phyloP scores from a whole-genome alignment of 2,797 vertebrate genomes.

The Mus spretus region DNA sequence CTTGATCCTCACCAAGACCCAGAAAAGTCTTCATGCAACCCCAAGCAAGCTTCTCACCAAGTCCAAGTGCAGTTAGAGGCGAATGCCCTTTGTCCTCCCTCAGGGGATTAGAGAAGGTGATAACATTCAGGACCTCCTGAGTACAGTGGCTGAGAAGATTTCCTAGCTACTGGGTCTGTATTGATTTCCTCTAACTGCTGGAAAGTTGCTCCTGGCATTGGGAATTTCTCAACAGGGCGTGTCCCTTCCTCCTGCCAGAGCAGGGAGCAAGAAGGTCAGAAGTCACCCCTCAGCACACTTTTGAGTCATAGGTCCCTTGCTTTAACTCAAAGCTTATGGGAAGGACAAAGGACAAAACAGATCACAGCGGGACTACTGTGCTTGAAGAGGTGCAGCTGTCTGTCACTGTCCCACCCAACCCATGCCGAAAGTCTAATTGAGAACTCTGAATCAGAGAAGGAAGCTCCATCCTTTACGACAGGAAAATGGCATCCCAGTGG shows the following conservation, averaged over 20 bases:
- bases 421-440: neutral
- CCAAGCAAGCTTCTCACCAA: neutral
- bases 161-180: neutral
- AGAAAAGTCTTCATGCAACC: neutral
- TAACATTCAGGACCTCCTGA: neutral
- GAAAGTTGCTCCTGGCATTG: neutral
- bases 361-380: neutral
- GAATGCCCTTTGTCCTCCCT: neutral
- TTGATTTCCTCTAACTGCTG: neutral
- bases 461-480: neutral
- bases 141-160: neutral
- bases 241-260: neutral
- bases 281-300: neutral
- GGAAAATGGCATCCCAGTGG: neutral
- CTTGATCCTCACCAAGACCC: neutral
- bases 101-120: neutral
- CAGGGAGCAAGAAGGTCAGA: neutral
- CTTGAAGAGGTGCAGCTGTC: neutral
- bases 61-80: neutral
- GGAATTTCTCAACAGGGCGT: neutral
- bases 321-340: conserved; percentile 13
- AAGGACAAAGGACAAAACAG: neutral
- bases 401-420: neutral
- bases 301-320: neutral
- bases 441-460: neutral